Conservation (phyloP, 2,888 invertebrate genomes). For the Rotaria socialis region DNA sequence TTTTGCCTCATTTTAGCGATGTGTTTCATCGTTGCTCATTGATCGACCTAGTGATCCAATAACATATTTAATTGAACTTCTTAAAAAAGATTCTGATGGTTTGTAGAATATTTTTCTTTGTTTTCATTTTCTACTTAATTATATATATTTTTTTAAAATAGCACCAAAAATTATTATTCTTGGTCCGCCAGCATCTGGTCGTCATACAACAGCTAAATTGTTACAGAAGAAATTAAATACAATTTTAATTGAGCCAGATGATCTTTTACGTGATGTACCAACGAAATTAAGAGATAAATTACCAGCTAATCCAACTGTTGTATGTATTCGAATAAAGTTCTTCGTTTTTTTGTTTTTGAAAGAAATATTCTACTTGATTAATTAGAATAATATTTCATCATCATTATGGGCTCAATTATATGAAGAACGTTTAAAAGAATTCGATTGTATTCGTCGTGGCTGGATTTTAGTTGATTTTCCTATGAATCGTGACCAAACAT, state of each 20-base stretch:
- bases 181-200: slow-evolving; percentile 59
- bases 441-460: slow-evolving; percentile 58
- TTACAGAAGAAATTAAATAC: slow-evolving; percentile 53
- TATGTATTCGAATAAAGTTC: not conserved
- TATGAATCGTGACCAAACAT: slow-evolving; percentile 55
- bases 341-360: not conserved
- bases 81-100: slow-evolving; percentile 57
- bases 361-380: not conserved
- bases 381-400: slow-evolving; percentile 52
- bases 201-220: slow-evolving; percentile 56
- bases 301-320: slow-evolving; percentile 48
- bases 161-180: slow-evolving; percentile 57
- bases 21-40: slow-evolving; percentile 56
- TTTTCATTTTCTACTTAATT: not conserved
- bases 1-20: slow-evolving; percentile 51
- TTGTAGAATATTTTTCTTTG: slow-evolving; percentile 49
- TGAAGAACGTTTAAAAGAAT: slow-evolving; percentile 52
- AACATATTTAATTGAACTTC: slow-evolving; percentile 54
- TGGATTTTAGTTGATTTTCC: slow-evolving; percentile 59
- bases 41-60: slow-evolving; percentile 57
- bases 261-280: slow-evolving; percentile 54
- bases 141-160: slow-evolving; percentile 48
- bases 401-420: slow-evolving; percentile 56
- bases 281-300: slow-evolving; percentile 52
- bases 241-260: slow-evolving; percentile 54